Conservation (phyloP, 1,140 invertebrate genomes). For the Hyles vespertilio region DNA sequence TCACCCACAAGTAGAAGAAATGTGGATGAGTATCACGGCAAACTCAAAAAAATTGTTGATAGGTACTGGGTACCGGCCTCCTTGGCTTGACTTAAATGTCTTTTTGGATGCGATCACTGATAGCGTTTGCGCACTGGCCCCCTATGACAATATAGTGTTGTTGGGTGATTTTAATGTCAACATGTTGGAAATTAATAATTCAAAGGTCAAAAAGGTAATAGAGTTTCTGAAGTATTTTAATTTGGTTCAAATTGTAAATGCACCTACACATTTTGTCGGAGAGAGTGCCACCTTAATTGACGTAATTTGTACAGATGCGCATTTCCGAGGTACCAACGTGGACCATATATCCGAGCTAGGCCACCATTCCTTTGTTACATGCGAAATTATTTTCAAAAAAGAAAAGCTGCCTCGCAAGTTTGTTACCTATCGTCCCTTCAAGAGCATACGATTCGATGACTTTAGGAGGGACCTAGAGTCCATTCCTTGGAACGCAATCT, state of each 20-base stretch:
- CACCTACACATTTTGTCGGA: constrained; percentile 9
- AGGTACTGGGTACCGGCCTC: constrained; percentile 31
- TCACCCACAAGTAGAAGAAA: too few species aligned
- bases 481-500: too few species aligned
- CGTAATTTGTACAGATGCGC: constrained; percentile 1
- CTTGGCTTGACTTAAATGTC: constrained; percentile 8
- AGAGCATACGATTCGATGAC: too few species aligned
- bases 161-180: constrained; percentile 33
- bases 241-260: constrained; percentile 1
- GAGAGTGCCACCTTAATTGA: constrained; percentile 8
- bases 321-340: background rate
- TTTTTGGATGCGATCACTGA: constrained; percentile 18
- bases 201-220: background rate
- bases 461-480: too few species aligned
- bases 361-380: constrained; percentile 2
- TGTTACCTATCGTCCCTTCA: too few species aligned
- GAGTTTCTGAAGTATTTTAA: constrained; percentile 4
- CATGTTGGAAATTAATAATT: background rate
- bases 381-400: constrained; percentile 5
- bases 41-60: background rate
- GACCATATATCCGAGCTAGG: background rate
- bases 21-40: too few species aligned
- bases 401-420: constrained; percentile 4
- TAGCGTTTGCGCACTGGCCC: constrained; percentile 14
- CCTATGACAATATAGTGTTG: constrained; percentile 19